Evolutionary conservation across 30 jellyfish, hydroid and myxozoan genomes (phyloP), one percentile per base, ranked within the genome.

Genomic region (Hydractinia symbiolongicarpus): DNA sequence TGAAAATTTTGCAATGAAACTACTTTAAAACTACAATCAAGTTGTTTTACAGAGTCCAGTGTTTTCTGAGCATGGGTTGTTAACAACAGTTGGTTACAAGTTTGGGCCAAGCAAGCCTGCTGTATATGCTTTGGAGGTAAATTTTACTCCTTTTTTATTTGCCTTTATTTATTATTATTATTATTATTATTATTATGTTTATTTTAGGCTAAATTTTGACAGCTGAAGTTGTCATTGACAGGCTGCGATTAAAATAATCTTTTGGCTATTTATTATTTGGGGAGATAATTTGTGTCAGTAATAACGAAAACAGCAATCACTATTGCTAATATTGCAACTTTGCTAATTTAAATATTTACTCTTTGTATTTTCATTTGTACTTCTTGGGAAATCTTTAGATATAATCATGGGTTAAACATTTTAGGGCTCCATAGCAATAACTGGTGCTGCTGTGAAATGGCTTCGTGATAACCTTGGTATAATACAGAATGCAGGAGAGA

Each of bases 381-480:
- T 30, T 30, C 44, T 30, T 30, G 44, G 44, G 2, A 30, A 1
- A 30, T 30, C 44, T 30, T 30, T 30, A 30, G 44, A 30, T 30
- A 30, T 30, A 30, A 30, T 30, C 44, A 30, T 30, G 2, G 44
- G 44, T 3, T 11, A 58, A 58, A 13, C 3, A 61, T 9, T 5
- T 79, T 9, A 81, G 86, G 97, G 97, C 61, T 90, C 97, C 17
- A 86, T 90, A 64, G 97, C 97, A 50, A 86, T 85, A 17, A 90
- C 97, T 50, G 97, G 97, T 4, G 97, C 95, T 9, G 95, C 97
- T 1, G 76, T 90, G 9, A 90, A 82, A 78, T 90, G 97, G 97
- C 85, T 90, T 73, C 83, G 97, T 60, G 97, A 90, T 67, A 73
- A 66, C 82, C 72, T 90, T 19, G 97, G 94, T 66, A 50, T 90